Evolutionary conservation across 1,140 invertebrate species (phyloP), one percentile per base, ranked within the genome.

Genomic region (Aphaenogaster ashmeadi): DNA sequence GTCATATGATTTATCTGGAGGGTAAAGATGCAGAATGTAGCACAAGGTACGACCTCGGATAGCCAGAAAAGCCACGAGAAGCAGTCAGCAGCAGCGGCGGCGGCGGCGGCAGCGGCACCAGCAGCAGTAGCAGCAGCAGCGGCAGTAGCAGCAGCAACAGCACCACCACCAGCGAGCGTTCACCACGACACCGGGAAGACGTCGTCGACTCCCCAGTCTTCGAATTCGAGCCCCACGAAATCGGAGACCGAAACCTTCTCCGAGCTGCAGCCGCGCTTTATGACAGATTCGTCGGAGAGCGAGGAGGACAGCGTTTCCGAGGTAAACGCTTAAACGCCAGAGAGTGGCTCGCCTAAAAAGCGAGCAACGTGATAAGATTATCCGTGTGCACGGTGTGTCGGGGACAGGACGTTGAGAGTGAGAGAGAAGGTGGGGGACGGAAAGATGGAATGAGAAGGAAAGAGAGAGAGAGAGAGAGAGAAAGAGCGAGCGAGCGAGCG

Each of bases 251-350:
- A 97, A 96, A 97, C 97, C 94, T 97, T 97, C 96, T 97, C 97
- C 93, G 97, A 97, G 96, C 90, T 96, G 87, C 97, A 97, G 95
- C 97, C 97, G 91, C 97, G 97, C 96, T 98, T 97, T 97, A 97
- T 98, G 96, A 97, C 97, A 95, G 98, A 98, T 96, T 97, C 98
- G 95, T 98, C 98, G 91, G 98, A 98, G 96, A 98, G 98, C 95
- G 98, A 98, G 95, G 98, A 98, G 95, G 98, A 98, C 95, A 98
- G 98, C 96, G 98, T 98, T 95, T 98, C 98, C 92, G 98, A 98
- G 97, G 98, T 98, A 97, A 95, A 93, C 85, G 87, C 52, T 27
- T 47, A 47, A 38, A 41, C n/a, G 11, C 72, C 15, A 64, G 60
- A 66, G 18, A 60, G 50, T 50, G 66, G 54, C 69, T 36, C 38